These are phyloP conservation scores for Ailuropoda melanoleuca DNA, from an alignment of 2,113 vertebrate species.

Conservation along the genomic window DNA sequence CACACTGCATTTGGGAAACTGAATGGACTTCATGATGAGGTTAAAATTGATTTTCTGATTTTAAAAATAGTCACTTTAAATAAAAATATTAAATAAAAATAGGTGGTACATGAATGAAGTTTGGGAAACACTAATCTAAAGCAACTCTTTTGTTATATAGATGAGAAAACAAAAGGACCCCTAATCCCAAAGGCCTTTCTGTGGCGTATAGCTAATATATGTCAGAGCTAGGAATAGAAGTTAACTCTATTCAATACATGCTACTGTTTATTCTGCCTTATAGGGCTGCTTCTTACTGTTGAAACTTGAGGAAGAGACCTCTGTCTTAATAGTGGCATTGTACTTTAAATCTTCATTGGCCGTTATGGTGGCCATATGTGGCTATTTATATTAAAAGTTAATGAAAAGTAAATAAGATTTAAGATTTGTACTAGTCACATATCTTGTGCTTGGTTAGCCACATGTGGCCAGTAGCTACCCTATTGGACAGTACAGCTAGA, in stretches of 20 bases:
- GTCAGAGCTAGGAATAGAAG: background rate
- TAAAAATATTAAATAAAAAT: slow-evolving; percentile 32
- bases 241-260: background rate
- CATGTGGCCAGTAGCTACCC: background rate
- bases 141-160: background rate
- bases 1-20: background rate
- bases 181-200: background rate
- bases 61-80: slow-evolving; percentile 49
- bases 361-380: background rate
- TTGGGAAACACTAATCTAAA: background rate
- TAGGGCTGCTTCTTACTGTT: background rate
- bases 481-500: background rate
- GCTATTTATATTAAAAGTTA: slow-evolving; percentile 44
- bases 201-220: background rate
- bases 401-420: background rate
- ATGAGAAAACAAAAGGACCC: background rate
- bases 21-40: background rate
- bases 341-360: background rate
- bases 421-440: background rate
- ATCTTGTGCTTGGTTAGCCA: background rate
- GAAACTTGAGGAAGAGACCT: background rate
- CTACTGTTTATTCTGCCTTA: background rate
- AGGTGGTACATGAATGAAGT: background rate
- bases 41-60: slow-evolving; percentile 31
- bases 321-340: background rate